A percentile compares a stretch with the other conserved stretches of the same genome.
Conservation (phyloP, 1,140 invertebrate species). For the Saccostrea glomerata region DNA sequence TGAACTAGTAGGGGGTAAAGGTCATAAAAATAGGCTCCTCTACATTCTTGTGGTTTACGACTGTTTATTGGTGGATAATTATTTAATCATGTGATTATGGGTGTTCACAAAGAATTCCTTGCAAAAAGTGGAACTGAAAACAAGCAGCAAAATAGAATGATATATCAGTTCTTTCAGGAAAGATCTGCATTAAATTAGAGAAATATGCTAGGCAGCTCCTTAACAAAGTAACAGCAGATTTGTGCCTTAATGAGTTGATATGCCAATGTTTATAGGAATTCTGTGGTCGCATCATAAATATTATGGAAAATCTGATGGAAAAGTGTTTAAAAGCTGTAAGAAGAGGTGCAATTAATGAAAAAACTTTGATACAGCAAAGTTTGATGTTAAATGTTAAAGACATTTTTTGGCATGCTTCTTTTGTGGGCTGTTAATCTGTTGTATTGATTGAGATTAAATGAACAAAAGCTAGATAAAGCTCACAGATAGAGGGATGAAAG, state of each 20-base stretch:
- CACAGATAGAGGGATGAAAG: neutral
- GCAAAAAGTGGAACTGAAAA: neutral
- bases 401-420: neutral
- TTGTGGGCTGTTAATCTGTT: neutral
- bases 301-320: neutral
- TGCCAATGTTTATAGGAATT: neutral
- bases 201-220: neutral
- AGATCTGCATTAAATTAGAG: slow-evolving; percentile 14
- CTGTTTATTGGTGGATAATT: neutral
- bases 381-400: slow-evolving; percentile 2
- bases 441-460: slow-evolving; percentile 14
- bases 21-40: neutral
- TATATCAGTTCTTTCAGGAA: neutral
- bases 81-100: neutral
- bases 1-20: neutral
- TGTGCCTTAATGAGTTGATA: neutral
- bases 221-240: neutral
- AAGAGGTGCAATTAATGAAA: neutral
- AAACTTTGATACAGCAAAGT: neutral
- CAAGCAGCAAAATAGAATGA: neutral
- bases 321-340: neutral
- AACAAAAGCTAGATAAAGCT: neutral
- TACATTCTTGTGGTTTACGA: neutral
- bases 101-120: neutral
- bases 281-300: neutral